phyloP scores from a whole-genome alignment of 2,797 vertebrate species.

The Labroides dimidiatus region DNA sequence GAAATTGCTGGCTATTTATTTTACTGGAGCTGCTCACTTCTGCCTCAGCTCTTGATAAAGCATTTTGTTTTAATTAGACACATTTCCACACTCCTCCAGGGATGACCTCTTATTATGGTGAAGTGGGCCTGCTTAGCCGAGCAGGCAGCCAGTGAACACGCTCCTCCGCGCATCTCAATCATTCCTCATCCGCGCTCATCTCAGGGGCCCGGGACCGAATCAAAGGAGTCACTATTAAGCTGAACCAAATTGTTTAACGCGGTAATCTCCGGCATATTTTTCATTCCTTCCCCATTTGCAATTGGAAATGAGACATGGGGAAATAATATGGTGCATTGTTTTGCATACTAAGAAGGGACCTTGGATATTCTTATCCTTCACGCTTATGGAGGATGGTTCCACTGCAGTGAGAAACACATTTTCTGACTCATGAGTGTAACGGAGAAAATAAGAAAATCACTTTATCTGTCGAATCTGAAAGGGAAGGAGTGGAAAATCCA shows the following conservation, averaged over 20 bases:
- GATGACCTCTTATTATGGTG: slow-evolving; percentile 78
- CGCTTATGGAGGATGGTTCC: slow-evolving; percentile 44
- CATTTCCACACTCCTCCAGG: slow-evolving; percentile 81
- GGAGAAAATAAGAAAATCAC: slow-evolving; percentile 40
- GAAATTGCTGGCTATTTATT: slow-evolving; percentile 80
- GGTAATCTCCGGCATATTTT: slow-evolving; percentile 79
- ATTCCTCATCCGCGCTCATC: slow-evolving; percentile 69
- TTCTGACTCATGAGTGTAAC: slow-evolving; percentile 50
- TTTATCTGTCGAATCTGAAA: slow-evolving; percentile 43
- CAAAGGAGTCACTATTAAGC: slow-evolving; percentile 81
- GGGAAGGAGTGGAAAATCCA: slow-evolving; percentile 43
- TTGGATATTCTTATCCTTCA: slow-evolving; percentile 71
- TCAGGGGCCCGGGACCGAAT: slow-evolving; percentile 72
- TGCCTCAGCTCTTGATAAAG: slow-evolving; percentile 76
- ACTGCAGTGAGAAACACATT: slow-evolving; percentile 57
- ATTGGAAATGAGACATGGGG: slow-evolving; percentile 70
- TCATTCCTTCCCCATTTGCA: slow-evolving; percentile 57
- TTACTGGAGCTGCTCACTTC: slow-evolving; percentile 60
- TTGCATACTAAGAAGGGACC: slow-evolving; percentile 78
- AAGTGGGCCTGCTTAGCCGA: slow-evolving; percentile 71
- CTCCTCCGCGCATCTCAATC: slow-evolving; percentile 75
- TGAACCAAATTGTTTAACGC: slow-evolving; percentile 83
- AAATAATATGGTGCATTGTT: slow-evolving; percentile 72
- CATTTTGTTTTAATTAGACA: slow-evolving; percentile 86
- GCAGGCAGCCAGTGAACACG: slow-evolving; percentile 62